phyloP scores from a whole-genome alignment of 2,888 invertebrate species.

The Amiota minor region DNA sequence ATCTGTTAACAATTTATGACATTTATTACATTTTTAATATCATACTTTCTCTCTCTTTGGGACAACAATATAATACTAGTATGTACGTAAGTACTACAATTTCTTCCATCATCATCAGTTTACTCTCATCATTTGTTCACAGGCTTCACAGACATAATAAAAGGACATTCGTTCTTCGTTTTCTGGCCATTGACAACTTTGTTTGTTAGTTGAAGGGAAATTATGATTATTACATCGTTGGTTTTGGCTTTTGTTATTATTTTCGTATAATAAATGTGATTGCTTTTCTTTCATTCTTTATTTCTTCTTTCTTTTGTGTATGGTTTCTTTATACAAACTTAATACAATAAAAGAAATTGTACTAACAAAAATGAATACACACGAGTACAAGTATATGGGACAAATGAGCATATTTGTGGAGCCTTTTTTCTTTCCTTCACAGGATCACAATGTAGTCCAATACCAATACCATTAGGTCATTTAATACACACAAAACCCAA shows the following conservation, averaged over 20 bases:
- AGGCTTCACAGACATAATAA: not conserved
- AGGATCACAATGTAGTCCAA: not conserved
- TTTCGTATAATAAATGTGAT: constrained; percentile 22
- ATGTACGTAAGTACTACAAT: not conserved
- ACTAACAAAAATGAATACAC: too few species aligned
- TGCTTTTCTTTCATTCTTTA: not conserved
- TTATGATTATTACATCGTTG: constrained; percentile 28
- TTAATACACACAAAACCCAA: not conserved
- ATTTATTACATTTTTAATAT: constrained; percentile 59
- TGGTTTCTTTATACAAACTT: constrained; percentile 8
- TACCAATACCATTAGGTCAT: not conserved
- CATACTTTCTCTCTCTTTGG: constrained; percentile 2
- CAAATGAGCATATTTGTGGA: too few species aligned
- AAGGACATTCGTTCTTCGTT: not conserved
- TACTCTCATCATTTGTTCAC: not conserved
- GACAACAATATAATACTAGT: not conserved
- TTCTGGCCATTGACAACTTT: constrained; percentile 25
- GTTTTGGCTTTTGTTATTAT: constrained; percentile 27
- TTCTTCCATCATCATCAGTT: not conserved
- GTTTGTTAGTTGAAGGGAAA: constrained; percentile 21
- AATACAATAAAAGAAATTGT: too few species aligned
- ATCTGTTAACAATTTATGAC: constrained; percentile 63
- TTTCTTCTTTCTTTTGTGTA: not conserved
- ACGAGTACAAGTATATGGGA: too few species aligned
- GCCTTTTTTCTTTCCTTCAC: too few species aligned